phyloP scores from a whole-genome alignment of 1,140 invertebrate species.

The Bombyx mandarina region DNA sequence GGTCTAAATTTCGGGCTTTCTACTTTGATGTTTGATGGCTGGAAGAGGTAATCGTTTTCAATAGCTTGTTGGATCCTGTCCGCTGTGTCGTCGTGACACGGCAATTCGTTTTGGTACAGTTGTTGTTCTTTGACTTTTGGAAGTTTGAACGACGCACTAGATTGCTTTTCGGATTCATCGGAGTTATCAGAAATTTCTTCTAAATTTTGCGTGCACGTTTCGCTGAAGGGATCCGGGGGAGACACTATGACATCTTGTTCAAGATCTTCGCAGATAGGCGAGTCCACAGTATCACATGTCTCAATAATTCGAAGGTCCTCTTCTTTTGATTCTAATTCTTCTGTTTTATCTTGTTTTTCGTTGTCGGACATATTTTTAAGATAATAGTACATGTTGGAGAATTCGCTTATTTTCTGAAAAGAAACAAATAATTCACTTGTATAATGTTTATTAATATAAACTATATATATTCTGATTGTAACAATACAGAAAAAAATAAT shows the following conservation, averaged over 20 bases:
- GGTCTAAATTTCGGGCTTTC: conserved; percentile 62
- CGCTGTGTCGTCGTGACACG: conserved; percentile 32
- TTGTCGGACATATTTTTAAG: conserved; percentile 82
- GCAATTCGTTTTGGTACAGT: conserved; percentile 63
- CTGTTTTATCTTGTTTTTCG: conserved; percentile 47
- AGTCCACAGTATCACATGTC: conserved; percentile 50
- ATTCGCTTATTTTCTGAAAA: conserved; percentile 80
- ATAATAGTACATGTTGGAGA: conserved; percentile 86
- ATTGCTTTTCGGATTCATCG: conserved; percentile 33
- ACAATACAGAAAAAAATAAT: background rate
- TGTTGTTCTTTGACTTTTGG: conserved; percentile 50
- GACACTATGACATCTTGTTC: conserved; percentile 15
- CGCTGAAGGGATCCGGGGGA: conserved; percentile 61
- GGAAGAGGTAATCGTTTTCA: conserved; percentile 72
- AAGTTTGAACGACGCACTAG: conserved; percentile 42
- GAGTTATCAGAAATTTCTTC: conserved; percentile 43
- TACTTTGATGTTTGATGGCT: conserved; percentile 74
- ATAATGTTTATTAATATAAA: too few species aligned
- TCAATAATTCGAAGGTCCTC: conserved; percentile 47
- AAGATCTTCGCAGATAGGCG: conserved; percentile 22
- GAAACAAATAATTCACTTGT: conserved; percentile 8
- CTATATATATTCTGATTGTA: background rate
- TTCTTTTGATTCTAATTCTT: conserved; percentile 36
- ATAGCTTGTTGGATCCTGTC: conserved; percentile 66
- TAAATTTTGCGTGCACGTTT: conserved; percentile 61